These are phyloP conservation scores for Patella ulyssiponensis DNA, from an alignment of 2,888 invertebrate species.

Conservation along the genomic window DNA sequence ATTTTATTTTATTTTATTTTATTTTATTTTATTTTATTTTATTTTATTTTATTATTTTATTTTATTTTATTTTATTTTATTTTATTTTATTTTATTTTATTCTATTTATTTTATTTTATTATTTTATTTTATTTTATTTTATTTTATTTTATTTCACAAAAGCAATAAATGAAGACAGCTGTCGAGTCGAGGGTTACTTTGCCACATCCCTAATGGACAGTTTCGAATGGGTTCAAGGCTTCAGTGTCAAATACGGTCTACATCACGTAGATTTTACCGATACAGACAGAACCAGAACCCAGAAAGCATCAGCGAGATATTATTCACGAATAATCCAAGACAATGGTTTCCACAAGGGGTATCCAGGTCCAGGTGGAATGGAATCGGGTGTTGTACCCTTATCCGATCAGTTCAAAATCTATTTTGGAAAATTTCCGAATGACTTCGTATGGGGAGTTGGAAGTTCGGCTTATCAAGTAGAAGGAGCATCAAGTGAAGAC, in stretches of 20 bases:
- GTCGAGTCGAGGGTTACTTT: conserved; percentile 77
- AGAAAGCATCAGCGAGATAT: conserved; percentile 77
- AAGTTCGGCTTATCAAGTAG: conserved; percentile 77
- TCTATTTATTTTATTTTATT: not conserved
- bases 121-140: not conserved
- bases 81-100: not conserved
- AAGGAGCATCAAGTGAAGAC: conserved; percentile 77
- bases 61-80: no score
- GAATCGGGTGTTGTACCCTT: conserved; percentile 38
- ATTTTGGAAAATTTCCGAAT: conserved; percentile 32
- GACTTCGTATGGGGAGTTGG: conserved; percentile 58
- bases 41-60: no score
- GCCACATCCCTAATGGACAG: conserved; percentile 88
- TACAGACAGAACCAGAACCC: conserved; percentile 78
- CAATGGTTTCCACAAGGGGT: conserved; percentile 44
- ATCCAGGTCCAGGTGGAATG: conserved; percentile 41
- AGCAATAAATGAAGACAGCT: conserved; percentile 48
- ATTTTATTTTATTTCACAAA: not conserved
- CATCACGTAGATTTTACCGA: conserved; percentile 81
- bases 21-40: no score
- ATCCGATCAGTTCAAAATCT: conserved; percentile 45
- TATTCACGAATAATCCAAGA: conserved; percentile 49
- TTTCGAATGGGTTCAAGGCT: conserved; percentile 86
- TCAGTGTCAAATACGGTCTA: conserved; percentile 80
- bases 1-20: no score